These are phyloP conservation scores for Collichthys lucidus DNA, from an alignment of 2,113 vertebrate species.

Conservation along the genomic window DNA sequence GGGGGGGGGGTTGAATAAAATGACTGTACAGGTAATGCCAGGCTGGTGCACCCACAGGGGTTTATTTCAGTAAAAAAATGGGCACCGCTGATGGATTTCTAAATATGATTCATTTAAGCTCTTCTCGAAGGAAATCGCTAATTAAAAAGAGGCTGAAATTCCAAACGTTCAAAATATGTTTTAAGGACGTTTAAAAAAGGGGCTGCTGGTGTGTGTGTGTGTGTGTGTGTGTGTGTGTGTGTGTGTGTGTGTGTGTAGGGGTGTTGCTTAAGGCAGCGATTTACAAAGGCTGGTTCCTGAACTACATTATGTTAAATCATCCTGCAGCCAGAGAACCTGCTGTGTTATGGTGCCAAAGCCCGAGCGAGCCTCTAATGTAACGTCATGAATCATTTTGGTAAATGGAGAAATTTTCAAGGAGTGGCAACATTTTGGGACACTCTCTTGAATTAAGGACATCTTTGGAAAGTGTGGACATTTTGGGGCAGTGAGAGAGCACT, in stretches of 20 bases:
- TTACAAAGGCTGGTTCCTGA: slow-evolving; percentile 35
- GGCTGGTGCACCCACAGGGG: slow-evolving; percentile 52
- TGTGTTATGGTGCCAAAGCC: slow-evolving; percentile 26
- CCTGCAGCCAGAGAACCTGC: slow-evolving; percentile 22
- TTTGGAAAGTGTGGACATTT: neutral
- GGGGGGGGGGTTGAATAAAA: slow-evolving; percentile 30
- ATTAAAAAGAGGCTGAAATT: slow-evolving; percentile 66
- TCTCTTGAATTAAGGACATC: neutral
- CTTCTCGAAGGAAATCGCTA: slow-evolving; percentile 64
- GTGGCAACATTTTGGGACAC: neutral
- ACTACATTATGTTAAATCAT: slow-evolving; percentile 38
- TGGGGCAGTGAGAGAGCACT: neutral
- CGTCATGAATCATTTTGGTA: slow-evolving; percentile 2
- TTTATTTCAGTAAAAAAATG: slow-evolving; percentile 57
- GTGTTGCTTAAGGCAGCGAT: slow-evolving; percentile 25
- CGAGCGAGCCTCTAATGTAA: neutral
- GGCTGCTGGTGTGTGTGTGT: neutral
- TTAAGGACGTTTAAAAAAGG: neutral
- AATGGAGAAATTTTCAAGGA: neutral
- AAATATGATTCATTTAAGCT: slow-evolving; percentile 67
- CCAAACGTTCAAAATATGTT: slow-evolving; percentile 46
- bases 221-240: neutral
- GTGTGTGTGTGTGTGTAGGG: neutral
- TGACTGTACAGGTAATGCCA: slow-evolving; percentile 68
- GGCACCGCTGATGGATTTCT: slow-evolving; percentile 62